Percentiles rank a stretch among this genome's conserved stretches.
Conservation (phyloP, 2,113 vertebrate genomes). For the Psilopsiagon aymara region DNA sequence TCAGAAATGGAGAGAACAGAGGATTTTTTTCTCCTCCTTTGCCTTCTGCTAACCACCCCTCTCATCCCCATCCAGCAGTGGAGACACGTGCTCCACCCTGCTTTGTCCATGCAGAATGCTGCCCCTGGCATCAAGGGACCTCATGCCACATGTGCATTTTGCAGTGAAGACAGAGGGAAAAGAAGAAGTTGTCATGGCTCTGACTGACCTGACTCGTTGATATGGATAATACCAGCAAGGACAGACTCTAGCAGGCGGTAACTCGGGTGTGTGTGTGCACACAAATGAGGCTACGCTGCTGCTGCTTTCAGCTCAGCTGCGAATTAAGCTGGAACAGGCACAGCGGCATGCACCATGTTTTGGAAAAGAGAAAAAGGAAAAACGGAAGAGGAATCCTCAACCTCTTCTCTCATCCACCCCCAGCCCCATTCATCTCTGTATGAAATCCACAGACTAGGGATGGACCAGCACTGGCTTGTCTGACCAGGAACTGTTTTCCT, state of each 20-base stretch:
- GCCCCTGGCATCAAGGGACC: neutral
- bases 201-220: neutral
- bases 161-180: neutral
- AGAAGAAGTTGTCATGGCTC: neutral
- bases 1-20: neutral
- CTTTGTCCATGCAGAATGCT: neutral
- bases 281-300: neutral
- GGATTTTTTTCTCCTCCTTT: neutral
- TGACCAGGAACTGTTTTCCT: neutral
- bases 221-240: neutral
- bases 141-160: neutral
- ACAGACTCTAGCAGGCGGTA: neutral
- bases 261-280: neutral
- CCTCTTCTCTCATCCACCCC: rapidly evolving
- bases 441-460: neutral
- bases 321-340: neutral
- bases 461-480: rapidly evolving
- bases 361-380: neutral
- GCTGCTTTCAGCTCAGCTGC: neutral
- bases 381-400: neutral
- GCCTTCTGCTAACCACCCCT: neutral
- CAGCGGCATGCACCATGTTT: neutral
- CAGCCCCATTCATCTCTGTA: neutral
- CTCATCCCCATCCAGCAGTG: neutral
- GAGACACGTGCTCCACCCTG: neutral